Conservation (phyloP, 2,888 invertebrate genomes). For the Marronus borbonicus region DNA sequence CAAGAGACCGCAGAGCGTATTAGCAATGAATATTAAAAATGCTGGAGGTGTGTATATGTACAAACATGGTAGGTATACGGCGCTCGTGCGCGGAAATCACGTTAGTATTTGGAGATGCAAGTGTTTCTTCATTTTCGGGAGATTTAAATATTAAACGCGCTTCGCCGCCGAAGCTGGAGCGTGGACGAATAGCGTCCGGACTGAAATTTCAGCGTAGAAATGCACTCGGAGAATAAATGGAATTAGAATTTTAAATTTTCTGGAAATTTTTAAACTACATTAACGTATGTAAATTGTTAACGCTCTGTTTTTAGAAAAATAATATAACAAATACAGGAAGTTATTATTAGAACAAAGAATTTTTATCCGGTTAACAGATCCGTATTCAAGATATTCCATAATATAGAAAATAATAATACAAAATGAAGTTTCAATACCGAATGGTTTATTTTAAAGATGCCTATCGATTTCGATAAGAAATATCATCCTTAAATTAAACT, state of each 20-base stretch:
- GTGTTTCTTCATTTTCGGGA: constrained; percentile 14
- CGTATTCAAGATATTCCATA: too few relatives aligned
- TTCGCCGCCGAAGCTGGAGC: neutral
- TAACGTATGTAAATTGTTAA: neutral
- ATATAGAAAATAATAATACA: too few relatives aligned
- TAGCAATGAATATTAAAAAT: constrained; percentile 12
- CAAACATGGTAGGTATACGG: neutral
- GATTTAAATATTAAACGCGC: constrained; percentile 8
- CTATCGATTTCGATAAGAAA: too few relatives aligned
- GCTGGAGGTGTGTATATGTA: neutral
- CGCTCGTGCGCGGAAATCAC: neutral
- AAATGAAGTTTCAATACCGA: too few relatives aligned
- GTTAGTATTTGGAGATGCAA: constrained; percentile 4
- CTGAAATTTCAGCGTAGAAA: neutral
- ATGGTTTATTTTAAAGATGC: too few relatives aligned
- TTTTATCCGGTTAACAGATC: too few relatives aligned
- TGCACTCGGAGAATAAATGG: neutral
- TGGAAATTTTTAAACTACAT: neutral
- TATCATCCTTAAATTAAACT: too few relatives aligned
- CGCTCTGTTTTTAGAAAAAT: too few relatives aligned
- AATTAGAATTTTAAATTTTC: constrained; percentile 15
- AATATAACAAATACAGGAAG: too few relatives aligned
- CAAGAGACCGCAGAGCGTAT: constrained; percentile 1
- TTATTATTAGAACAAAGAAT: too few relatives aligned
- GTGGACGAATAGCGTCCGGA: neutral